Base-by-base conservation (phyloP, 2,113 vertebrate species). In the Pseudolaguvia tuberculata region DNA sequence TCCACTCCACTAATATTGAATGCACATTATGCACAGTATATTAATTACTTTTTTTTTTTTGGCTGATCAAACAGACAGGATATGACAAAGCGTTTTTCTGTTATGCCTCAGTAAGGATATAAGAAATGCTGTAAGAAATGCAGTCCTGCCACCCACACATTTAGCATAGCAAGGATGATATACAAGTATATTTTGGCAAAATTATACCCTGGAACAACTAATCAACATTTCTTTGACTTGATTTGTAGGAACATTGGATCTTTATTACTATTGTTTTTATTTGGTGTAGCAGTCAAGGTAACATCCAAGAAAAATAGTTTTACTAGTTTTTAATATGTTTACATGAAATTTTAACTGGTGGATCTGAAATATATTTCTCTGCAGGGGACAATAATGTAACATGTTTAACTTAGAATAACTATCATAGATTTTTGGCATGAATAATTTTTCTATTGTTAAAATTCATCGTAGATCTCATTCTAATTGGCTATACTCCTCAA, bases 41-140 rank as follows among this genome's bases (percentile, higher is more conserved):
- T 70, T 42, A 31, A 56, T 39, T 42, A 11, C 21, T 52, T 39
- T 17, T 52, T 18, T 69, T 18, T 35, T 51, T 21, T 59, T 42
- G 21, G 21, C 48, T 45, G 50, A 55, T 42, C n/a, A 59, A 45
- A 18, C 20, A 59, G 53, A 57, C 45, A 55, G 45, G 27, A 31
- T 59, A 47, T 68, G 47, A 59, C 65, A 62, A 77, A 52, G 50
- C 31, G 27, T 77, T 21, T 52, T 69, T 50, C 51, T 73, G 70
- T 61, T 69, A 56, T n/a, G 14, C 27, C 20, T 77, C 67, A 29
- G 50, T 73, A 56, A 56, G 67, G 68, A 65, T 52, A 21, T 52
- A 45, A 69, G n/a, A n/a, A n/a, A n/a, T n/a, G 31, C 61, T 76
- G 68, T 79, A 67, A 29, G 72, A 76, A 71, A 76, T 76, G 57